A percentile compares a stretch with the other conserved stretches of the same genome.
These are phyloP conservation scores for Drosophila burlai DNA, from an alignment of 1,140 invertebrate genomes.

Conservation along the genomic window DNA sequence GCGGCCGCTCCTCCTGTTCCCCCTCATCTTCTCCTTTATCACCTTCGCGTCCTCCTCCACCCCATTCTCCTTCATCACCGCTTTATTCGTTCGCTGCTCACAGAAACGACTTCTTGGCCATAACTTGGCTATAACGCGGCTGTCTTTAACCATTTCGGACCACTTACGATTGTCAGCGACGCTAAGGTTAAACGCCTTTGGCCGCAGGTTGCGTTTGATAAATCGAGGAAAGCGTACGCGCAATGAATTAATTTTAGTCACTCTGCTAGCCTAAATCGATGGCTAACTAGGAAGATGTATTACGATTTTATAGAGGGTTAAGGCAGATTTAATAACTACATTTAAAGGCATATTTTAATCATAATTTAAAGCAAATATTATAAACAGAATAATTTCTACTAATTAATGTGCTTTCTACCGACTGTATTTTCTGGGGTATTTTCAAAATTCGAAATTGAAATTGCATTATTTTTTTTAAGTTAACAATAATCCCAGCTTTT, in stretches of 20 bases:
- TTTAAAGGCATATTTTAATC: neutral
- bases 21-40: slow-evolving; percentile 18
- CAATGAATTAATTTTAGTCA: slow-evolving; percentile 16
- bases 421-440: neutral
- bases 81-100: slow-evolving; percentile 1
- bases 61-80: neutral
- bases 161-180: slow-evolving; percentile 65
- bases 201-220: slow-evolving; percentile 18
- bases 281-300: neutral
- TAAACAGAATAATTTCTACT: neutral
- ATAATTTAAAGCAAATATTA: neutral
- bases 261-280: slow-evolving; percentile 7
- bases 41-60: slow-evolving; percentile 11
- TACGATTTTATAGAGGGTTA: neutral
- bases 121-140: slow-evolving; percentile 33
- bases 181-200: slow-evolving; percentile 23
- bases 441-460: neutral
- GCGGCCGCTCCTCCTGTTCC: slow-evolving; percentile 18
- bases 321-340: neutral
- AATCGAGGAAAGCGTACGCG: slow-evolving; percentile 5
- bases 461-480: too few species aligned
- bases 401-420: too few species aligned
- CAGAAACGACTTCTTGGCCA: slow-evolving; percentile 31
- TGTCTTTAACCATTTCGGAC: slow-evolving; percentile 62
- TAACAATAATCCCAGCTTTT: neutral